Evolutionary conservation across 2,888 invertebrate genomes (phyloP), one percentile per base, ranked within the genome.

Genomic region (Steinernema scapterisci): DNA sequence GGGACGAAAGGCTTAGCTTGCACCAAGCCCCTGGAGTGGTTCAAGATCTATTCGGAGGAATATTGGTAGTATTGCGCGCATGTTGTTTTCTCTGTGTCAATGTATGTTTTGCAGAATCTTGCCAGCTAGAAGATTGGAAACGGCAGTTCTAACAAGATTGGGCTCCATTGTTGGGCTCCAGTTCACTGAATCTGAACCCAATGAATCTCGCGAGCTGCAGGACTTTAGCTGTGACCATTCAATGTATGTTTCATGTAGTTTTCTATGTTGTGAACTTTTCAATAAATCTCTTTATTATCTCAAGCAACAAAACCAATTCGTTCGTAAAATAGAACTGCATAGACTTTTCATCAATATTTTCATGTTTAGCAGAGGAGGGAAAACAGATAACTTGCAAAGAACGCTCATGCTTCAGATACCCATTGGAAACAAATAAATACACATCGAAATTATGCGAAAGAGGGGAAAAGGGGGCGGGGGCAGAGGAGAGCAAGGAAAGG

Each of bases 221-320:
- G n/a, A n/a, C n/a, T n/a, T n/a, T n/a, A n/a, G n/a, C n/a, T n/a
- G n/a, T n/a, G n/a, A n/a, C n/a, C n/a, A n/a, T n/a, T n/a, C n/a
- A n/a, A n/a, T n/a, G n/a, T n/a, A n/a, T n/a, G n/a, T n/a, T 45
- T 13, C 45, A 45, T 45, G 45, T 7, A 45, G 48, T 48, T 48
- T 16, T 16, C n/a, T 48, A 19, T 16, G 6, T 19, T 16, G n/a
- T 6, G n/a, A 16, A 16, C 48, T 11, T 21, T 23, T 21, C 6
- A 21, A 48, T 52, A 52, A 21, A 52, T 11, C 52, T 52, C 52
- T 52, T 52, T 52, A 52, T 52, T 52, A 48, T 48, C 23, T 52
- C 3, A 52, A 52, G 52, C 52, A 11, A 23, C 19, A 52, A 38
- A 52, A 21, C 23, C 52, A 21, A 21, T 52, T 52, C 52, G 52